Conservation (phyloP, 2,113 vertebrate species). For the Sebastes fasciatus region DNA sequence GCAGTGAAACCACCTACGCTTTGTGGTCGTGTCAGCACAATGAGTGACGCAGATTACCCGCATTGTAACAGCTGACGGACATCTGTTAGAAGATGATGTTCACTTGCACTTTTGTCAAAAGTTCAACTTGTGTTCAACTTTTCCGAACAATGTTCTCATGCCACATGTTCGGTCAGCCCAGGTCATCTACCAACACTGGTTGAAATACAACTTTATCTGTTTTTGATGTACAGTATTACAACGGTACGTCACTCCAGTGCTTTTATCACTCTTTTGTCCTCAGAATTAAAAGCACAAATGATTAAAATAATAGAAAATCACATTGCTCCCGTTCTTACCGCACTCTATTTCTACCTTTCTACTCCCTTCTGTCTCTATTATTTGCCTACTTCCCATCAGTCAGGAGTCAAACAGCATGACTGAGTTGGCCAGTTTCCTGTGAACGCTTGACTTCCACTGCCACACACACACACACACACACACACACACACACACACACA, state of each 20-base stretch:
- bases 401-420: slow-evolving; percentile 47
- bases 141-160: not conserved
- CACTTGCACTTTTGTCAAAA: not conserved
- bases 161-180: not conserved
- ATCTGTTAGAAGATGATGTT: not conserved
- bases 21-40: slow-evolving; percentile 3
- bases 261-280: not conserved
- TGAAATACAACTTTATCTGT: not conserved
- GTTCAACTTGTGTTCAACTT: not conserved
- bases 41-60: not conserved
- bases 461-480: slow-evolving; percentile 31
- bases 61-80: not conserved
- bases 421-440: slow-evolving; percentile 66
- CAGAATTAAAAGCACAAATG: not conserved
- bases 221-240: not conserved
- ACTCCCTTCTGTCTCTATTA: slow-evolving; percentile 3
- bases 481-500: slow-evolving; percentile 32
- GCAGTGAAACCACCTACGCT: slow-evolving; percentile 7
- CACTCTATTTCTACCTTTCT: not conserved
- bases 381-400: slow-evolving; percentile 44
- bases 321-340: not conserved
- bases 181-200: not conserved
- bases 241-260: not conserved
- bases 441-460: slow-evolving; percentile 50
- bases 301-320: not conserved